Percentiles rank a stretch among this genome's conserved stretches.
Evolutionary conservation across 2,888 invertebrate genomes (phyloP).

Genomic region (Chromoteleia sp.): DNA sequence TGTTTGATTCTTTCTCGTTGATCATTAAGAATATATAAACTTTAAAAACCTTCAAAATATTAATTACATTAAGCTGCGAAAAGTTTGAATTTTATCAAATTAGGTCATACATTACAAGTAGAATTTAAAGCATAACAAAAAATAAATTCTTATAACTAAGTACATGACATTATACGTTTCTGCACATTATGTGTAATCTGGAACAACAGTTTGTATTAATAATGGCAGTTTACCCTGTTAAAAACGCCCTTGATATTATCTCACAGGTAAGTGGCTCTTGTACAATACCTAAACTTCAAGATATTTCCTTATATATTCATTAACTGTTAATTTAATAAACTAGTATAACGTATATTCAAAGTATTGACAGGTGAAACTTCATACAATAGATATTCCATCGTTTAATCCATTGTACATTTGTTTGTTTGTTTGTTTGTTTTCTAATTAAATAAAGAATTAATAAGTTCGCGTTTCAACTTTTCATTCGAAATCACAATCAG

Average conservation of each 20-base stretch:
- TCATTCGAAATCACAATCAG: conserved; percentile 4
- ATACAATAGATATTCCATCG: conserved; percentile 11
- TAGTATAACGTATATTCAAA: neutral
- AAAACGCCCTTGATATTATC: conserved; percentile 8
- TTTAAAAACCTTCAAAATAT: too few relatives aligned
- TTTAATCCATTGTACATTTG: too few relatives aligned
- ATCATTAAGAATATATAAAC: too few relatives aligned
- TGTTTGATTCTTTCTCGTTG: too few relatives aligned
- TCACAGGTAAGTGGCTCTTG: conserved; percentile 19
- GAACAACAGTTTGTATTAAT: conserved; percentile 40
- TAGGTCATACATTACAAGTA: neutral
- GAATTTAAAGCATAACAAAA: conserved; percentile 8
- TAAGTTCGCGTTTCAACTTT: neutral
- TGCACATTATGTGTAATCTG: conserved; percentile 24
- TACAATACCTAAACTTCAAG: conserved; percentile 30
- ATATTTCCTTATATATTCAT: conserved; percentile 17
- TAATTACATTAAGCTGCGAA: too few relatives aligned
- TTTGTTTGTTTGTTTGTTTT: neutral
- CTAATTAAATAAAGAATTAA: neutral
- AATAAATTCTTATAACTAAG: conserved; percentile 1
- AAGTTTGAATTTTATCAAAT: neutral
- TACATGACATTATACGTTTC: conserved; percentile 7
- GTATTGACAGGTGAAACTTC: neutral
- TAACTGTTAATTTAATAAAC: conserved; percentile 10
- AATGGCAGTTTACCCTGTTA: conserved; percentile 9